Base-by-base conservation (phyloP, 1,140 invertebrate species). In the Anastrepha ludens region DNA sequence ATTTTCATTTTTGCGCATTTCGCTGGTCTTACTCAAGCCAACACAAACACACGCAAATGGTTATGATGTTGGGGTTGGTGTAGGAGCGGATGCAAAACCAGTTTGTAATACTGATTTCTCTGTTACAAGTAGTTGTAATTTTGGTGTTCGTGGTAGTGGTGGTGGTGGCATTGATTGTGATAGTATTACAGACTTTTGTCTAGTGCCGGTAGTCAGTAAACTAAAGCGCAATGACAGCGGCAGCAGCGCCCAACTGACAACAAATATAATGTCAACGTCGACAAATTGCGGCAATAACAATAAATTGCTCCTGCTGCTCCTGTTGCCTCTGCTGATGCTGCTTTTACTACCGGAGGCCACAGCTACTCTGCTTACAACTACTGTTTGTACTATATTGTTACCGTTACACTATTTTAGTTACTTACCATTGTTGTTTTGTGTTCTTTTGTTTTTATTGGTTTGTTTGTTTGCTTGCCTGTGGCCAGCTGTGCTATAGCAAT, bases 1-100 rank as follows among this genome's bases (percentile, higher is more conserved):
- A 81, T 81, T 81, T 81, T 81, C 74, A 81, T 81, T 81, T 81
- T 81, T 81, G 74, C 74, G 74, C 74, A 81, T 81, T 81, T 81
- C 47, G 47, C 74, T 58, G 74, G 47, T 81, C 29, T 81, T 29
- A 55, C 2, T 7, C 5, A 39, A 29, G 29, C 29, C n/a, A 67
- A 67, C 64, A 67, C 29, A 67, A 29, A 39, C 64, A 11, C 4
- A 67, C 64, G 11, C 50, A 11, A 55, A 55, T 8, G 11, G 6
- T 55, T 29, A 29, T 29, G 29, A 29, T 29, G 29, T 29, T 29
- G 29, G 29, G 29, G 29, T 29, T 20, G 15, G 39, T 74, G 44
- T 74, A 41, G 4, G 11, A 13, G 67, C 13, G 39, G 15, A 41
- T 47, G 15, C 64, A 11, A 0, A 13, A 74, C 17, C 41, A 74